Evolutionary conservation across 1,140 invertebrate species (phyloP).

Genomic region (Cotesia typhae): DNA sequence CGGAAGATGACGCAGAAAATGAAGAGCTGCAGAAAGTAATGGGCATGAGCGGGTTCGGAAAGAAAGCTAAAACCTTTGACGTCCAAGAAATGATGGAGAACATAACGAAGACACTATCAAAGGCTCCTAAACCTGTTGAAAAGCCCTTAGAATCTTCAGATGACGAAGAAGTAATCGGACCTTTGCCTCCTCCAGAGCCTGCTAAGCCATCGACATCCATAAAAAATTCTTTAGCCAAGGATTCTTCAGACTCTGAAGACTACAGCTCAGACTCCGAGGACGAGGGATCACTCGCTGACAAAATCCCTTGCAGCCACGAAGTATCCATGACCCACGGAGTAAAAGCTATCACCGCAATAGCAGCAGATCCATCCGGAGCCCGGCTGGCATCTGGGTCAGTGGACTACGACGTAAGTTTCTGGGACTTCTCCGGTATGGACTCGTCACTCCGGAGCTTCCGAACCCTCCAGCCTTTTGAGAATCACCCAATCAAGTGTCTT

Average conservation of each 20-base stretch:
- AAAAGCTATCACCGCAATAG: constrained; percentile 87
- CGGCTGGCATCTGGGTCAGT: constrained; percentile 91
- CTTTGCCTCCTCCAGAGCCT: constrained; percentile 63
- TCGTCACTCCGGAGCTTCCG: constrained; percentile 88
- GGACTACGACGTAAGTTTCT: constrained; percentile 96
- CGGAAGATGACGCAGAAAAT: constrained; percentile 73
- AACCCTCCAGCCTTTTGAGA: constrained; percentile 92
- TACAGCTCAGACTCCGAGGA: constrained; percentile 28
- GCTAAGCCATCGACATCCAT: not conserved
- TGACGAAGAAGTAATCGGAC: constrained; percentile 69
- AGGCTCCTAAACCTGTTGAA: constrained; percentile 40
- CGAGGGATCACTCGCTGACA: constrained; percentile 61
- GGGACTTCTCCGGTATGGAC: constrained; percentile 99
- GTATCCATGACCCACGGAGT: constrained; percentile 85
- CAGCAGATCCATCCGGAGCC: constrained; percentile 91
- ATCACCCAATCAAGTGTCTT: constrained; percentile 90
- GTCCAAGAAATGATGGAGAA: constrained; percentile 68
- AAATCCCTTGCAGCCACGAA: constrained; percentile 83
- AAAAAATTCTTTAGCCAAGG: constrained; percentile 37
- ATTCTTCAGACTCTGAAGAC: constrained; percentile 35
- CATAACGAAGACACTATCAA: constrained; percentile 58
- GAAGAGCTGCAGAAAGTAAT: constrained; percentile 75
- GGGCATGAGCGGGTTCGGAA: constrained; percentile 80
- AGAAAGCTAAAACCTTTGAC: constrained; percentile 80
- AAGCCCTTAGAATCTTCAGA: constrained; percentile 19